Evolutionary conservation across 2,888 invertebrate species (phyloP).

Genomic region (Euplexia lucipara): DNA sequence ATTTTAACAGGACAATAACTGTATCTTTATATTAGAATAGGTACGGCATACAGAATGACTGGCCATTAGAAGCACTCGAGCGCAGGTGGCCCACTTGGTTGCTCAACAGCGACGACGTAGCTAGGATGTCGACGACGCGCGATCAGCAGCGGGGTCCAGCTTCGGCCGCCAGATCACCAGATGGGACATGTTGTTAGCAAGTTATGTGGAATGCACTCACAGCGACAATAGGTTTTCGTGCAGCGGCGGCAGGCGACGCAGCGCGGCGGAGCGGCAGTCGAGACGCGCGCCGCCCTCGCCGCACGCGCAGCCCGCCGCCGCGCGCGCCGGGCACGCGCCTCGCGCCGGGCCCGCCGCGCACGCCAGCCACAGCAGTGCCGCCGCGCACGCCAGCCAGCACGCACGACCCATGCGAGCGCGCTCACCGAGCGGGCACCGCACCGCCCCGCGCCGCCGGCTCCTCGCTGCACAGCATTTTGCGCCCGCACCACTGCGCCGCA

Average conservation of each 20-base stretch:
- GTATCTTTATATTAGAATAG: no score
- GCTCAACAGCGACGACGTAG: no score
- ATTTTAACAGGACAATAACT: no score
- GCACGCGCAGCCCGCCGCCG: constrained; percentile 76
- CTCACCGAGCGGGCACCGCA: constrained; percentile 26
- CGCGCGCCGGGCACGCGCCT: constrained; percentile 63
- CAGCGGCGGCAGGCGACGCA: constrained; percentile 78
- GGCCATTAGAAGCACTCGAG: no score
- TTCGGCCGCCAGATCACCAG: no score
- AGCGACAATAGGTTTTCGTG: constrained; percentile 72
- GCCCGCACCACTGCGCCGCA: constrained; percentile 12
- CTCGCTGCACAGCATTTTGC: constrained; percentile 22
- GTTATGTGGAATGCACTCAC: constrained; percentile 69
- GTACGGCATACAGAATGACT: no score
- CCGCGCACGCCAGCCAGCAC: constrained; percentile 40
- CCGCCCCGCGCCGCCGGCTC: background rate
- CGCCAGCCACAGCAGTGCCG: constrained; percentile 36
- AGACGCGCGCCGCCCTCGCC: constrained; percentile 75
- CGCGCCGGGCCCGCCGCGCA: constrained; percentile 28
- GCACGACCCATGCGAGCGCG: constrained; percentile 41
- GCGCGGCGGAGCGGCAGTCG: constrained; percentile 76
- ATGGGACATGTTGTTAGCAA: no score
- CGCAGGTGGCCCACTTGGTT: no score
- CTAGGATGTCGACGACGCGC: no score
- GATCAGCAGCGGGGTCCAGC: no score